Percentiles rank a stretch among this genome's conserved stretches.
Conservation (phyloP, 2,113 vertebrate species). For the Semnornis frantzii region DNA sequence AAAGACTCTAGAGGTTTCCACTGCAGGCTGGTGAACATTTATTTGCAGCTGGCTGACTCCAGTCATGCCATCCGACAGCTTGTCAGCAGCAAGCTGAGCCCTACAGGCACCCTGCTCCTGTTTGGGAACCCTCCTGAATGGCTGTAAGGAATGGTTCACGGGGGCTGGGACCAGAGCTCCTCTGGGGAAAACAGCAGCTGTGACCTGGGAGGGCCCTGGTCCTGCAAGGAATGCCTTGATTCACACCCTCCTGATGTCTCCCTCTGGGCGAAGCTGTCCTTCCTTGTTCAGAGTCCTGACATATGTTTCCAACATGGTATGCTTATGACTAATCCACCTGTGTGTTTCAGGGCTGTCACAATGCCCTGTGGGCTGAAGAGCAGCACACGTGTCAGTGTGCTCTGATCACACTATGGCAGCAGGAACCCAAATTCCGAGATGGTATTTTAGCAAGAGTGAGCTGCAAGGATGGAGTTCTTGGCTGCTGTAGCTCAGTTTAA, state of each 20-base stretch:
- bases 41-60: neutral
- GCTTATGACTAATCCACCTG: neutral
- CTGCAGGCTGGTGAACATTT: neutral
- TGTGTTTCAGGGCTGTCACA: neutral
- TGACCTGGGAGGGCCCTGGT: neutral
- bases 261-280: neutral
- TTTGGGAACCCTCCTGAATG: accelerated
- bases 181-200: neutral
- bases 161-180: neutral
- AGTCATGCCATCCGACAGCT: neutral
- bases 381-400: accelerated
- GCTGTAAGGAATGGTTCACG: accelerated
- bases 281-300: neutral
- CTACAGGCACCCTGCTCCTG: neutral
- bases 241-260: neutral
- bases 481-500: neutral
- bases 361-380: neutral
- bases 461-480: neutral
- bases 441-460: neutral
- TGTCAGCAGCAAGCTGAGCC: neutral
- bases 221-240: accelerated
- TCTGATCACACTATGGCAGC: accelerated
- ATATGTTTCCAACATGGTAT: accelerated
- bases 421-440: accelerated
- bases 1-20: neutral